These are phyloP conservation scores for Amblyornis subalaris DNA, from an alignment of 2,113 vertebrate species.

Conservation along the genomic window DNA sequence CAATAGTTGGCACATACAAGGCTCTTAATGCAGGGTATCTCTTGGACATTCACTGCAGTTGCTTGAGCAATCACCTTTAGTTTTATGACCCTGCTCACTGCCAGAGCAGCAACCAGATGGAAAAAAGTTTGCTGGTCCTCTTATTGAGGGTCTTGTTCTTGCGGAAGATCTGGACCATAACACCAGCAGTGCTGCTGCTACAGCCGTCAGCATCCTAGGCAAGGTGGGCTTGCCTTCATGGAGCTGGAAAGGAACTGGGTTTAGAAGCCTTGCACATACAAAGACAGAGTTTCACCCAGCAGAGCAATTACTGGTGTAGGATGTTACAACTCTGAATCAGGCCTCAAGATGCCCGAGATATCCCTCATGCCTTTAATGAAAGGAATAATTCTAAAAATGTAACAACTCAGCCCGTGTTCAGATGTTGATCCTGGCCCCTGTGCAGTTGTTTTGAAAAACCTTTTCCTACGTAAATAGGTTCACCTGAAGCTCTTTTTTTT, in stretches of 20 bases:
- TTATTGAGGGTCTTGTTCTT: background rate
- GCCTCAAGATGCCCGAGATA: conserved; percentile 19
- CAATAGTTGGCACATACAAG: background rate
- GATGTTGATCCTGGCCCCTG: conserved; percentile 66
- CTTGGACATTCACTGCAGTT: too few species aligned
- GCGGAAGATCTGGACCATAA: background rate
- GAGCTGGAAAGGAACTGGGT: background rate
- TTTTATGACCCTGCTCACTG: background rate
- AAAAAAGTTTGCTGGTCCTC: background rate
- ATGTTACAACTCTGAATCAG: conserved; percentile 28
- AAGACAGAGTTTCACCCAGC: background rate
- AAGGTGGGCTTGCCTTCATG: background rate
- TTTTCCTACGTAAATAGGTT: conserved; percentile 51
- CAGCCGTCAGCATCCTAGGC: background rate
- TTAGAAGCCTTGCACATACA: background rate
- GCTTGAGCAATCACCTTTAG: background rate
- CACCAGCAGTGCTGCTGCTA: background rate
- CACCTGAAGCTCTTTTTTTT: conserved; percentile 32
- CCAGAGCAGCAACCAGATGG: background rate
- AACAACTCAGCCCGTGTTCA: conserved; percentile 61
- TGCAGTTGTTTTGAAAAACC: conserved; percentile 61
- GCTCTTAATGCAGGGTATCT: background rate
- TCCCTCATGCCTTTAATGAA: conserved; percentile 65
- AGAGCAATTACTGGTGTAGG: conserved; percentile 26
- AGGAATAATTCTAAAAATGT: conserved; percentile 68